Evolutionary conservation across 2,888 invertebrate species (phyloP).

Genomic region (Eristalis intricaria): DNA sequence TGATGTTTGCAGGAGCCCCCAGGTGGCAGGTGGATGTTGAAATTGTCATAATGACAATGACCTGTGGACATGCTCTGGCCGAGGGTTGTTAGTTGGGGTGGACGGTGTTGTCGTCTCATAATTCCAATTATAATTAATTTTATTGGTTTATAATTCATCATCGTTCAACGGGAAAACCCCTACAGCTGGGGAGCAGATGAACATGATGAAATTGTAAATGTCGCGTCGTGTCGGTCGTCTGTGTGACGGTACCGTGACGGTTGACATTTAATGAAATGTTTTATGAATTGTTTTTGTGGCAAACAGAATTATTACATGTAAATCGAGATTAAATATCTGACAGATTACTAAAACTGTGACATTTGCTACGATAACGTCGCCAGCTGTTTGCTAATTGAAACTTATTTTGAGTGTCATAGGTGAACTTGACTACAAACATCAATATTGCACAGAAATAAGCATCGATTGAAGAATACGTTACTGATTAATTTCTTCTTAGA

Average conservation of each 20-base stretch:
- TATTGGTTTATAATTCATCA: slow-evolving; percentile 15
- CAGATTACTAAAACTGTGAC: not conserved
- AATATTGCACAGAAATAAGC: too few relatives aligned
- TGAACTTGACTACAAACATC: too few relatives aligned
- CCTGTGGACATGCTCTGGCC: slow-evolving; percentile 24
- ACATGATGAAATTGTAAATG: not conserved
- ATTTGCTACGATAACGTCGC: not conserved
- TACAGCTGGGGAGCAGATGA: not conserved
- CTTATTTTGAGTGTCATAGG: too few relatives aligned
- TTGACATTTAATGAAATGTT: not conserved
- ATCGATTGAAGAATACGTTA: not conserved
- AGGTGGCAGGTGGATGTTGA: slow-evolving; percentile 50
- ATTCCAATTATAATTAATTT: slow-evolving; percentile 42
- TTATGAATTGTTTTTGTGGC: not conserved
- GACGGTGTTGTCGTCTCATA: slow-evolving; percentile 10
- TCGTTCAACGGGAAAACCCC: not conserved
- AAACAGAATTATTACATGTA: not conserved
- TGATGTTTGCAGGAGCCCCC: slow-evolving; percentile 32
- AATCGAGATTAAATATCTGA: not conserved
- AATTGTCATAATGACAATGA: slow-evolving; percentile 57
- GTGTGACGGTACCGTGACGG: not conserved
- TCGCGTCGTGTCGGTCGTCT: too few relatives aligned
- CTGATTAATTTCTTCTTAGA: too few relatives aligned
- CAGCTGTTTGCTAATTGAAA: not conserved
- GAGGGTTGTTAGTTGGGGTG: not conserved